A percentile compares a stretch with the other conserved stretches of the same genome.
phyloP scores from a whole-genome alignment of 1,140 invertebrate genomes.

The Amyelois transitella region DNA sequence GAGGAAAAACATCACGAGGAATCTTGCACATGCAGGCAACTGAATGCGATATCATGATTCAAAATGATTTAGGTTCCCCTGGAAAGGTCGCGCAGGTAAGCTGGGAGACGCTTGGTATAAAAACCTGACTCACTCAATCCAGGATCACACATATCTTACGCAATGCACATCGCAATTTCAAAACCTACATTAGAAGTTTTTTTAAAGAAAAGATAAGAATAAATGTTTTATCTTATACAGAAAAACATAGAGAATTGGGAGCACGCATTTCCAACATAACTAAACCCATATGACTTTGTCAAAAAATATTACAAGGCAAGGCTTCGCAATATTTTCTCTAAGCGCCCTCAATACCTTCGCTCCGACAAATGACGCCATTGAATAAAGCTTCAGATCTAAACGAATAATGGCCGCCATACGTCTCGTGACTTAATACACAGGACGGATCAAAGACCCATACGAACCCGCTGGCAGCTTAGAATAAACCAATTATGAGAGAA shows the following conservation, averaged over 20 bases:
- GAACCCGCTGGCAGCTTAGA: conserved; percentile 68
- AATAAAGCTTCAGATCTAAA: conserved; percentile 54
- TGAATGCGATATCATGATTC: too few species aligned
- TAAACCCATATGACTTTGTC: not conserved
- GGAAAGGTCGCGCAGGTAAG: too few species aligned
- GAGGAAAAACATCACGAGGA: too few species aligned
- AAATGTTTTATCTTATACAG: too few species aligned
- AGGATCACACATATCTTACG: too few species aligned
- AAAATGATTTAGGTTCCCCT: too few species aligned
- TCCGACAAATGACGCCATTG: conserved; percentile 42
- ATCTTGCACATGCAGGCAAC: too few species aligned
- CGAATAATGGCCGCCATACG: conserved; percentile 60
- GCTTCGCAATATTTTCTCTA: conserved; percentile 19
- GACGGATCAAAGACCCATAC: conserved; percentile 68
- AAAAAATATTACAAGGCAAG: conserved; percentile 7
- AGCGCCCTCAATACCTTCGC: conserved; percentile 25
- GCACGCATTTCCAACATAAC: not conserved
- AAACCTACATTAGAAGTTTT: too few species aligned
- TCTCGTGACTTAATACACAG: conserved; percentile 67
- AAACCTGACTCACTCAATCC: too few species aligned
- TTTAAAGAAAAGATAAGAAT: conserved; percentile 5
- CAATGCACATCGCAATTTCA: too few species aligned
- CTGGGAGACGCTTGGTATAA: too few species aligned
- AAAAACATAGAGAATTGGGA: too few species aligned
- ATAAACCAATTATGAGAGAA: conserved; percentile 75